Evolutionary conservation across 2,888 invertebrate genomes (phyloP).

Genomic region (Panorpa germanica): DNA sequence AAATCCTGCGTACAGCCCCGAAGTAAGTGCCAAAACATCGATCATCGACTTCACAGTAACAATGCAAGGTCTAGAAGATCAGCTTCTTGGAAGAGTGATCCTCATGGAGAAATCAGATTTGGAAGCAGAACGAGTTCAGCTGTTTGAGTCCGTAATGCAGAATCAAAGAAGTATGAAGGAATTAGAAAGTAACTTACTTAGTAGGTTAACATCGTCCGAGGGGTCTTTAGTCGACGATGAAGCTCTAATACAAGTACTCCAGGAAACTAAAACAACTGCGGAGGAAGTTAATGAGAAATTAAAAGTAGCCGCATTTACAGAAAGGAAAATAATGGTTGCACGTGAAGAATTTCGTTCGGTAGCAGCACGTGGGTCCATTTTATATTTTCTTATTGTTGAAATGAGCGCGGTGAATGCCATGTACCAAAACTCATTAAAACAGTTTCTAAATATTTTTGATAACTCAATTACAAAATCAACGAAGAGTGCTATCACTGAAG

Average conservation of each 20-base stretch:
- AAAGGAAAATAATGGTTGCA: conserved; percentile 82
- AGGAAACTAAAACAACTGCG: conserved; percentile 73
- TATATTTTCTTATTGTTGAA: conserved; percentile 92
- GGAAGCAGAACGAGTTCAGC: conserved; percentile 80
- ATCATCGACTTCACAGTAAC: conserved; percentile 97
- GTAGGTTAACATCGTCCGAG: conserved; percentile 80
- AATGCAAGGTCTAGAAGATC: conserved; percentile 90
- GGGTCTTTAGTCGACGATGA: conserved; percentile 93
- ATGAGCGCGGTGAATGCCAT: conserved; percentile 93
- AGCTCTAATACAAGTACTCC: conserved; percentile 75
- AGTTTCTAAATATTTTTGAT: conserved; percentile 86
- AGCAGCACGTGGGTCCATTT: conserved; percentile 81
- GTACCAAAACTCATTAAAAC: conserved; percentile 93
- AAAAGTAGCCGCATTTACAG: conserved; percentile 80
- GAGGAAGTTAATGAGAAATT: conserved; percentile 92
- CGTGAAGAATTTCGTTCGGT: conserved; percentile 92
- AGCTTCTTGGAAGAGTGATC: conserved; percentile 81
- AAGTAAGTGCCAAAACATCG: conserved; percentile 89
- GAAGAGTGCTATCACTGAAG: conserved; percentile 66
- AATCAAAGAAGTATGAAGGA: conserved; percentile 94
- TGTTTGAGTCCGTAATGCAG: conserved; percentile 90
- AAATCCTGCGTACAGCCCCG: conserved; percentile 92
- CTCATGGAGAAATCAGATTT: conserved; percentile 91
- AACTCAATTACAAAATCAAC: conserved; percentile 81
- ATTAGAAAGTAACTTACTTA: conserved; percentile 77